phyloP scores from a whole-genome alignment of 2,888 invertebrate genomes.

The Macrophya annulata region DNA sequence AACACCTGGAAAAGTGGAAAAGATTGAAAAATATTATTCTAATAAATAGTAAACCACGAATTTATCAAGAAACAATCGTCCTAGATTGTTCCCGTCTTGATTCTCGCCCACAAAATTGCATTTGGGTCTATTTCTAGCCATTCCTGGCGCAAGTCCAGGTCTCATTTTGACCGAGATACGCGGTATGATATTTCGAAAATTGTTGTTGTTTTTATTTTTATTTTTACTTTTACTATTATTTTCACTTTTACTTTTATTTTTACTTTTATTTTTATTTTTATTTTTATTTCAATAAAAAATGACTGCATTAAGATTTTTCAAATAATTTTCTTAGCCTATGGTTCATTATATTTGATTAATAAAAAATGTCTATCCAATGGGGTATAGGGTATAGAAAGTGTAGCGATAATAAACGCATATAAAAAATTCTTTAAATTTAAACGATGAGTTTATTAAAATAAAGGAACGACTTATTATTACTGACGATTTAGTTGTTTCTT shows the following conservation, averaged over 20 bases:
- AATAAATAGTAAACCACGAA: background rate
- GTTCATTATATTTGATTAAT: background rate
- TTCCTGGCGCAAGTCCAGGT: conserved; percentile 41
- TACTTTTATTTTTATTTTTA: background rate
- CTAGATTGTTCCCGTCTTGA: background rate
- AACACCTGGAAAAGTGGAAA: background rate
- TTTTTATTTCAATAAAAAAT: background rate
- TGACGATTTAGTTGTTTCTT: conserved; percentile 8
- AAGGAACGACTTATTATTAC: conserved; percentile 7
- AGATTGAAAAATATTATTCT: background rate
- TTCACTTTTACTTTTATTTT: background rate
- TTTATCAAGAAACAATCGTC: conserved; percentile 20
- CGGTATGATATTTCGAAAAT: conserved; percentile 24
- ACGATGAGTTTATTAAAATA: background rate
- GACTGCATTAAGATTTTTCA: background rate
- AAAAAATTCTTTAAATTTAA: background rate
- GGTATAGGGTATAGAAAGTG: background rate
- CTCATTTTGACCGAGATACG: conserved; percentile 49
- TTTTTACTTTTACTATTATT: background rate
- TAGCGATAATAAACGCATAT: background rate
- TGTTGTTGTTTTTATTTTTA: background rate
- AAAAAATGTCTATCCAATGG: background rate
- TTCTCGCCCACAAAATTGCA: conserved; percentile 45
- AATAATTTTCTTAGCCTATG: background rate
- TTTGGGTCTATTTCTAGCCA: conserved; percentile 45